Percentiles rank a stretch among this genome's conserved stretches.
phyloP scores from a whole-genome alignment of 2,797 vertebrate species.

The Leuciscus waleckii region DNA sequence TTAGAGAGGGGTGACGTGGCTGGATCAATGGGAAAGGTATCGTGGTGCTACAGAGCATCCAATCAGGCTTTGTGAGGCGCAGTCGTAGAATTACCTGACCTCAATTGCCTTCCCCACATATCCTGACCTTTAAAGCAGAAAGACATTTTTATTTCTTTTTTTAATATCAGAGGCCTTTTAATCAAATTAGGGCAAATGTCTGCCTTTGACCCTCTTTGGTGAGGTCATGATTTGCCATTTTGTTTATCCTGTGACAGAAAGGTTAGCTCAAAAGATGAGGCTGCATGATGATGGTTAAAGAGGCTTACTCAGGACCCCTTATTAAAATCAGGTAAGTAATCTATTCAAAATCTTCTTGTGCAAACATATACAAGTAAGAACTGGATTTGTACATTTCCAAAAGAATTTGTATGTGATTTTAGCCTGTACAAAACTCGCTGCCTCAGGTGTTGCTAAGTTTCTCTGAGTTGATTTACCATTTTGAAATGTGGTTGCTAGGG shows the following conservation, averaged over 20 bases:
- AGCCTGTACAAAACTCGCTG: neutral
- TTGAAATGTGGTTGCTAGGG: neutral
- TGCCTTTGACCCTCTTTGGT: slow-evolving; percentile 31
- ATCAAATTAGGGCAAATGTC: slow-evolving; percentile 52
- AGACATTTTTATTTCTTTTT: slow-evolving; percentile 43
- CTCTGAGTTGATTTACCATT: neutral
- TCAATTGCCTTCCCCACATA: slow-evolving; percentile 32
- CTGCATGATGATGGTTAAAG: slow-evolving; percentile 14
- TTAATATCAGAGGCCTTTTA: slow-evolving; percentile 52
- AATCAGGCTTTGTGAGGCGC: neutral
- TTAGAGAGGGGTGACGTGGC: slow-evolving; percentile 8
- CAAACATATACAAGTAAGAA: neutral
- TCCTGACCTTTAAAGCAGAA: slow-evolving; percentile 55
- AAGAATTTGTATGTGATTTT: neutral
- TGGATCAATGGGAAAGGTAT: slow-evolving; percentile 36
- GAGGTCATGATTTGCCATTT: slow-evolving; percentile 53
- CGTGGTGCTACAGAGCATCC: neutral
- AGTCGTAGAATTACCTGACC: neutral
- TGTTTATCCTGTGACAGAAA: slow-evolving; percentile 40
- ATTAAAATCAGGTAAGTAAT: neutral
- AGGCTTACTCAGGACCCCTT: slow-evolving; percentile 9
- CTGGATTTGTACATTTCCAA: neutral
- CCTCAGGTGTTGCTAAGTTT: neutral
- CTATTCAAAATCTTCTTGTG: neutral
- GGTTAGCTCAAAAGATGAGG: slow-evolving; percentile 40